Evolutionary conservation across 92 coral and sea anemone species (phyloP).

Genomic region (Paragorgia papillata): DNA sequence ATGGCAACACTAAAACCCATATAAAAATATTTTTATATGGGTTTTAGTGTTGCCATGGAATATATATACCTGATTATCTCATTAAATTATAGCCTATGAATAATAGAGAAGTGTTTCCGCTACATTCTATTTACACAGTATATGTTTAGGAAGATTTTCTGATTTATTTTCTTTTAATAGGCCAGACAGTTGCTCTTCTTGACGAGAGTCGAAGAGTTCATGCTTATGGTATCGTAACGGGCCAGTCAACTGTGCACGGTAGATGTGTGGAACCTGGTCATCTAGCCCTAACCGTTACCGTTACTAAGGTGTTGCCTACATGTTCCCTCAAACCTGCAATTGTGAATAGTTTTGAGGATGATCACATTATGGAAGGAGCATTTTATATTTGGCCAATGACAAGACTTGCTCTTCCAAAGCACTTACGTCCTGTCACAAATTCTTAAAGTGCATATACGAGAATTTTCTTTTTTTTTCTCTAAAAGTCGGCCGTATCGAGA

Average conservation of each 20-base stretch:
- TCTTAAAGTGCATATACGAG: too few species aligned
- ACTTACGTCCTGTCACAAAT: background rate
- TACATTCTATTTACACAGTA: too few species aligned
- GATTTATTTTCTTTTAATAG: background rate
- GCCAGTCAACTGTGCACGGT: constrained; percentile 17
- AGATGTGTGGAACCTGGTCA: background rate
- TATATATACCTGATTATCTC: too few species aligned
- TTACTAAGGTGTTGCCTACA: background rate
- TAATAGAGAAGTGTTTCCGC: too few species aligned
- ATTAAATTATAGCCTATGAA: too few species aligned
- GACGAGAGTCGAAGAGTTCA: background rate
- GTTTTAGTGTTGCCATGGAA: too few species aligned
- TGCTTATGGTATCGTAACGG: constrained; percentile 8
- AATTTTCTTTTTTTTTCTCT: too few species aligned
- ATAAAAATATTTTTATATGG: too few species aligned
- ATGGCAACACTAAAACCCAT: too few species aligned
- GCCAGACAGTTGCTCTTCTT: background rate
- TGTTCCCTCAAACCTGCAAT: background rate
- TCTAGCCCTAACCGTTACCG: constrained; percentile 3
- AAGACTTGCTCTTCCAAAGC: background rate
- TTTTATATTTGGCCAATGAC: constrained; percentile 9
- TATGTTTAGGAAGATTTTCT: background rate
- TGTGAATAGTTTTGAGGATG: background rate
- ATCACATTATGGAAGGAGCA: background rate
- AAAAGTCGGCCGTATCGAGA: too few species aligned